Evolutionary conservation across 2,797 vertebrate genomes (phyloP), one percentile per base, ranked within the genome.

Genomic region (Spinibarbus caldwelli): DNA sequence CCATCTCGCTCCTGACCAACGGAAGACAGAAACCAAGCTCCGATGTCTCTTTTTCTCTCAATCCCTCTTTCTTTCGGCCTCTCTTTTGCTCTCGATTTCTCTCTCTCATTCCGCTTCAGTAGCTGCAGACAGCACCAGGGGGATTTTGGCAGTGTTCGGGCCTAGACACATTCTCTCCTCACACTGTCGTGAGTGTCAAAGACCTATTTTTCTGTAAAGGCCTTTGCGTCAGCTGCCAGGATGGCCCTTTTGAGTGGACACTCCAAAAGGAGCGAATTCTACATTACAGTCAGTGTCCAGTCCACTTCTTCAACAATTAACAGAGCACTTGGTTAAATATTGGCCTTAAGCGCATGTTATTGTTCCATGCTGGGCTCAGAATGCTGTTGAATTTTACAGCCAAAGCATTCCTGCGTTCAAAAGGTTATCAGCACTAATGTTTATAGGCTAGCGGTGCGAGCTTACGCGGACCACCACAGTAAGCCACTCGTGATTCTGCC

Each of bases 191-290:
- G 81, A 88, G 93, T 93, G 93, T 94, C 92, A 94, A 91, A 93
- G 93, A 93, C 91, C 90, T 93, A 91, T 92, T 91, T 91, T 93
- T 92, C 91, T 91, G 90, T 89, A 91, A 91, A 91, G 91, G 78
- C 79, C 90, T 87, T 91, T 91, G 90, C 91, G 88, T 88, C 84
- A 87, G 82, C 84, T 82, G 85, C 54, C 75, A 87, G 86, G 73
- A 84, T 77, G 77, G 62, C 29, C 36, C 84, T 80, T 88, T 87
- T 67, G 75, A 62, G 83, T 83, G 77, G 81, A 78, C 80, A 72
- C 82, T 83, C 81, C 59, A 59, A 83, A 87, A 75, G 79, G 71
- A 62, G 29, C 12, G 26, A 79, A 62, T 80, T 88, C 78, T 85
- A 59, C 71, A 87, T 87, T 89, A 84, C 83, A 57, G 49, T 85